These are phyloP conservation scores for Odontamblyopus lacepedii DNA, from an alignment of 2,797 vertebrate species.

Conservation along the genomic window DNA sequence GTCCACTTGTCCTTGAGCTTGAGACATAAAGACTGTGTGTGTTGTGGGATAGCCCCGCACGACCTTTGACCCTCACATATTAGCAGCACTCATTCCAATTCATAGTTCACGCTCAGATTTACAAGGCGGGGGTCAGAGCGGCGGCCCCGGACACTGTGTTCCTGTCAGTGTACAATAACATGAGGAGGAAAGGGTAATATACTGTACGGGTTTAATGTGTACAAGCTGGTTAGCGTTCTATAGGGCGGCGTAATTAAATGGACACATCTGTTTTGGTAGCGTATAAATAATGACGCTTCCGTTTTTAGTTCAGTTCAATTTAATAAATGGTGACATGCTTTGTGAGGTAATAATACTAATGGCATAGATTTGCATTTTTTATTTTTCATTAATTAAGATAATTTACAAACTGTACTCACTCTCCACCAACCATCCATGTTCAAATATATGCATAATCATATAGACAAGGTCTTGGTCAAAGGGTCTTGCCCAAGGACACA, in stretches of 20 bases:
- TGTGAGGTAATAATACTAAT: too few species aligned
- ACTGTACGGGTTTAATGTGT: not conserved
- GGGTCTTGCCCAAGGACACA: too few species aligned
- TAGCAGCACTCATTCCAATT: not conserved
- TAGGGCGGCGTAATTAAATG: not conserved
- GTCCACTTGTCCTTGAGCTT: constrained; percentile 45
- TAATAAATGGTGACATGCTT: too few species aligned
- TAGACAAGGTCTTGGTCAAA: too few species aligned
- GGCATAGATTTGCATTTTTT: too few species aligned
- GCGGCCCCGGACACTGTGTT: not conserved
- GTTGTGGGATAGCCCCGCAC: not conserved
- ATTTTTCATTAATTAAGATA: too few species aligned
- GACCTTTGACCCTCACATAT: constrained; percentile 32
- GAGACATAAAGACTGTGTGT: not conserved
- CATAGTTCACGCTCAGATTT: constrained; percentile 16
- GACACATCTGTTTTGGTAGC: not conserved
- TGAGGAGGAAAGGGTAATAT: not conserved
- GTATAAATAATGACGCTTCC: not conserved
- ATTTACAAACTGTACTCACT: too few species aligned
- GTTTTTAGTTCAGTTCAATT: too few species aligned
- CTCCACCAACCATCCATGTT: too few species aligned
- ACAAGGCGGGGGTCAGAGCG: not conserved
- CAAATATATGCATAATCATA: too few species aligned
- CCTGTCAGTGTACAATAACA: not conserved
- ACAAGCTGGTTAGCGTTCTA: not conserved